Base-by-base conservation (phyloP, 2,888 invertebrate genomes). In the Busseola fusca region DNA sequence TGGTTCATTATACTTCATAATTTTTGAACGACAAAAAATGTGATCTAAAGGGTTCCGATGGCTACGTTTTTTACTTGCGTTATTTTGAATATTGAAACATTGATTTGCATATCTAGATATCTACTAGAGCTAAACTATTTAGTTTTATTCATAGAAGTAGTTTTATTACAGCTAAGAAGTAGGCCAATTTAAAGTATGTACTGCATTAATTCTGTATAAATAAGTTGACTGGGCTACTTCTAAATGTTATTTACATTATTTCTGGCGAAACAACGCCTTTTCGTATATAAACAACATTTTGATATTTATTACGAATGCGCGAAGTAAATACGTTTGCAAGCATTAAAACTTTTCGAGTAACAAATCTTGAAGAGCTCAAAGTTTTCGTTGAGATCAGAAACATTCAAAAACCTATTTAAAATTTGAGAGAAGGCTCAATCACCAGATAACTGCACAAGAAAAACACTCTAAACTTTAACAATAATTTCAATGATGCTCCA, bases 1-100 rank as follows among this genome's bases (percentile, higher is more conserved):
- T 89, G 93, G 91, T 94, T 95, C 95, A 95, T 95, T 95, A 95
- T 95, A 95, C 93, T 93, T 93, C 93, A 93, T 94, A 94, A 94
- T 95, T 94, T 93, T 90, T 87, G 84, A 89, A 87, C 87, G 86
- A 88, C n/a, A n/a, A 93, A 93, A 93, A 92, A 88, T 90, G 87
- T 87, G 90, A 88, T 88, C 88, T 87, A 91, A 93, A 92, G 92
- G 92, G 92, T 91, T 92, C 75, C 74, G 83, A 78, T 79, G 68
- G 72, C 52, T 69, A 50, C 76, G 40, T 82, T 81, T 84, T 79
- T 82, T 74, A 45, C 52, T 84, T 40, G 30, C 42, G 37, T 64
- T 77, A 48, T 76, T 78, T 78, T 73, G 63, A 75, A 77, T 76
- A 78, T 74, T 74, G 74, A 71, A 68, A 14, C 34, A 75, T 82